Conservation (phyloP, 2,888 invertebrate species). For the Chrysodeixis includens region DNA sequence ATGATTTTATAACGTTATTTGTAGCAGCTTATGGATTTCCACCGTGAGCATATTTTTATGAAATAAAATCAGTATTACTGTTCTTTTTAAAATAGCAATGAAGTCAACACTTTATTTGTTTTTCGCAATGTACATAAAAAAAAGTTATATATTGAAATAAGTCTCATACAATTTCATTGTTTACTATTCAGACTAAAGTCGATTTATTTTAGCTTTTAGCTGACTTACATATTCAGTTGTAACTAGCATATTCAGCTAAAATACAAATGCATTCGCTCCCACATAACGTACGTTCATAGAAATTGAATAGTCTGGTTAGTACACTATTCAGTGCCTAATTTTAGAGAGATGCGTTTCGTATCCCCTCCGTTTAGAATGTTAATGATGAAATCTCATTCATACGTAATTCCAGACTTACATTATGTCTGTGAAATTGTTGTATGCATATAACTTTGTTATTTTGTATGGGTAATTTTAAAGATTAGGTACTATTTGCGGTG, state of each 20-base stretch:
- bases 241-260: neutral
- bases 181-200: neutral
- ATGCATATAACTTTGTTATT: neutral
- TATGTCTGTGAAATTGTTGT: neutral
- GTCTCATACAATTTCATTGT: too few species aligned
- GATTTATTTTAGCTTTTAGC: neutral
- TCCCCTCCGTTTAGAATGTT: neutral
- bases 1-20: neutral
- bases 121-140: too few species aligned
- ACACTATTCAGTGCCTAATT: conserved; percentile 1
- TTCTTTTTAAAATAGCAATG: too few species aligned
- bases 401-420: neutral
- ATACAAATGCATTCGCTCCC: conserved; percentile 1
- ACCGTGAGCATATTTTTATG: too few species aligned
- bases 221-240: neutral
- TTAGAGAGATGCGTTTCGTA: neutral
- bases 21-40: too few species aligned
- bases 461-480: too few species aligned
- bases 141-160: too few species aligned
- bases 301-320: conserved; percentile 1
- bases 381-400: neutral
- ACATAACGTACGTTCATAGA: neutral
- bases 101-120: too few species aligned
- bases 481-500: too few species aligned
- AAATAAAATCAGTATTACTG: too few species aligned